Percentiles rank a stretch among this genome's conserved stretches.
Evolutionary conservation across 2,888 invertebrate species (phyloP).

Genomic region (Meloe dianella): DNA sequence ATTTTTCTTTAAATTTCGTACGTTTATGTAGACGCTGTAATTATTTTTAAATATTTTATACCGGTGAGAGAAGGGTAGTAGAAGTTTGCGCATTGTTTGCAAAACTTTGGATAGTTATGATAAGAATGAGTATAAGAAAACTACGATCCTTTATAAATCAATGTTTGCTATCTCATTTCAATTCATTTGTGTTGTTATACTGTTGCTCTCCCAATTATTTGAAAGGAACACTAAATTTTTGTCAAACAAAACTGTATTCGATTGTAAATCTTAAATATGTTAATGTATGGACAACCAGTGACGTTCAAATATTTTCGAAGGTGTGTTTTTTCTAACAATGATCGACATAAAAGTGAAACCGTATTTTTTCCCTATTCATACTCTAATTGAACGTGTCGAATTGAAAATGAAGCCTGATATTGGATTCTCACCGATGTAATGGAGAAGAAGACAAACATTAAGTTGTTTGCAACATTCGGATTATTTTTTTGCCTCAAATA

Average conservation of each 20-base stretch:
- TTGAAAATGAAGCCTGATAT: background rate
- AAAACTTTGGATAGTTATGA: no score
- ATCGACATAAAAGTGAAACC: background rate
- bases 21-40: background rate
- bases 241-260: no score
- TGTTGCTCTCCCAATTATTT: background rate
- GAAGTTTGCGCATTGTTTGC: background rate
- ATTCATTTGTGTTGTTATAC: no score
- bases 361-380: background rate
- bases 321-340: background rate
- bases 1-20: background rate
- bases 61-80: background rate
- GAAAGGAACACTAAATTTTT: no score
- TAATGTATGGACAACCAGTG: background rate
- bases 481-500: background rate
- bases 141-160: no score
- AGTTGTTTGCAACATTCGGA: background rate
- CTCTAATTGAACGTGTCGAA: conserved; percentile 1
- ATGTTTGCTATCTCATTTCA: no score
- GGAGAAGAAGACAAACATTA: background rate
- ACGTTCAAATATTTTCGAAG: background rate
- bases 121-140: no score
- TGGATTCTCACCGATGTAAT: conserved; percentile 1
- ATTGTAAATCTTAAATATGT: no score
- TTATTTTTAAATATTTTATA: background rate